phyloP scores from a whole-genome alignment of 2,113 vertebrate genomes.

The Mobula birostris region DNA sequence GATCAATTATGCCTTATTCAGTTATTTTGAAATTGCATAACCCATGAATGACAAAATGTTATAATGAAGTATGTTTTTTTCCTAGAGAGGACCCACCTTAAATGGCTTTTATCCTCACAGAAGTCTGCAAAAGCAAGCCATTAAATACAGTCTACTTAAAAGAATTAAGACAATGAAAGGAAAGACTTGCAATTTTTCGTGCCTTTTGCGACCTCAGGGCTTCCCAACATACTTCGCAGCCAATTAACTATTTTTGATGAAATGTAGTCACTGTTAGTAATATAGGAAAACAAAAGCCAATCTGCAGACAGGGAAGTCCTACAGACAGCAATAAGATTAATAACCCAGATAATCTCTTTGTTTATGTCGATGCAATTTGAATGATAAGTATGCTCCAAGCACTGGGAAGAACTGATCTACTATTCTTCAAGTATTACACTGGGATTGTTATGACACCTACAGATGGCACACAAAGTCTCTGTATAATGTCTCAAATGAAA shows the following conservation, averaged over 20 bases:
- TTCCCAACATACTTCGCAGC: background rate
- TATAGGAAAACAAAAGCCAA: too few relatives aligned
- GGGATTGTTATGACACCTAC: too few relatives aligned
- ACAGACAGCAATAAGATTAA: too few relatives aligned
- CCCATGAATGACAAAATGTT: background rate
- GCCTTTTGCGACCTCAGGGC: background rate
- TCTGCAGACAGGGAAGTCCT: too few relatives aligned
- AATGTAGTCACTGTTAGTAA: background rate
- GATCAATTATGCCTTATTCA: background rate
- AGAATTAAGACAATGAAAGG: conserved; percentile 5
- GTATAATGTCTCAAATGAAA: too few relatives aligned
- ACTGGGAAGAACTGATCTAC: too few relatives aligned
- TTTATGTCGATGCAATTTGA: too few relatives aligned
- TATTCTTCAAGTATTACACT: too few relatives aligned
- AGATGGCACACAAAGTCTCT: too few relatives aligned
- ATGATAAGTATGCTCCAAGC: too few relatives aligned
- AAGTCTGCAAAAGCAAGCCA: too few relatives aligned
- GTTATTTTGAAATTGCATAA: background rate
- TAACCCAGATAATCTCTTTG: too few relatives aligned
- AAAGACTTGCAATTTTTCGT: background rate
- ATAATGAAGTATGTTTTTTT: background rate
- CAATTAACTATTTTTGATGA: background rate
- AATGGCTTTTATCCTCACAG: background rate
- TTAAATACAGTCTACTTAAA: background rate
- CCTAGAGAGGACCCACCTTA: background rate